Evolutionary conservation across 2,113 vertebrate species (phyloP), one percentile per base, ranked within the genome.

Genomic region (Pavo muticus): DNA sequence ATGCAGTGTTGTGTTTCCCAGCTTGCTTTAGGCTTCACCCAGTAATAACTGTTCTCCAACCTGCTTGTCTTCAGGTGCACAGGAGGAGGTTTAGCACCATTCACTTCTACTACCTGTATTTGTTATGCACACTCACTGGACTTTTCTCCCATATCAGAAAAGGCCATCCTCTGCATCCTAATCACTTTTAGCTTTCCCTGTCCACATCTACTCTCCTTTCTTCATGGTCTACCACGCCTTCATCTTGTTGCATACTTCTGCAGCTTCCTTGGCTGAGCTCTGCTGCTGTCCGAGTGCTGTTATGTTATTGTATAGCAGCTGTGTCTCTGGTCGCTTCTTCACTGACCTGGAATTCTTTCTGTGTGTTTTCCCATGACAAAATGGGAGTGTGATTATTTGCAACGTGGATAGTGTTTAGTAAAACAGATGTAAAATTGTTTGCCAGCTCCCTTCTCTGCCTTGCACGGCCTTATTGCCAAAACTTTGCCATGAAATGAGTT

Each of bases 341-440:
- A 29, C 32, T 67, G 57, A 25, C 35, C 35, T 78, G 18, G 50
- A 67, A n/a, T 61, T 86, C 20, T 73, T 65, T 40, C 48, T 61
- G 27, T 7, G 1, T 4, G 0, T 89, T 47, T 57, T 72, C 48
- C 11, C 5, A 0, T 85, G 77, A 13, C 32, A 76, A 56, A 82
- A 70, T 5, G 45, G 50, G 13, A 67, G 17, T 40, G 42, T 65
- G n/a, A 59, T 81, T 47, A 42, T 44, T 42, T 32, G n/a, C 14
- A 3, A 19, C 25, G 19, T 13, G 5, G 39, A 29, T 40, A 40
- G 27, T 13, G 27, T 16, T 64, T 64, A 39, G 61, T 29, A 40
- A 64, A 64, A 64, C 13, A 64, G 40, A 37, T 27, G 17, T 64
- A 14, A 30, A 32, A 81, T 29, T 68, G 35, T 80, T 63, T n/a